Evolutionary conservation across 2,888 invertebrate species (phyloP), one percentile per base, ranked within the genome.

Genomic region (Watsonalla cultraria): DNA sequence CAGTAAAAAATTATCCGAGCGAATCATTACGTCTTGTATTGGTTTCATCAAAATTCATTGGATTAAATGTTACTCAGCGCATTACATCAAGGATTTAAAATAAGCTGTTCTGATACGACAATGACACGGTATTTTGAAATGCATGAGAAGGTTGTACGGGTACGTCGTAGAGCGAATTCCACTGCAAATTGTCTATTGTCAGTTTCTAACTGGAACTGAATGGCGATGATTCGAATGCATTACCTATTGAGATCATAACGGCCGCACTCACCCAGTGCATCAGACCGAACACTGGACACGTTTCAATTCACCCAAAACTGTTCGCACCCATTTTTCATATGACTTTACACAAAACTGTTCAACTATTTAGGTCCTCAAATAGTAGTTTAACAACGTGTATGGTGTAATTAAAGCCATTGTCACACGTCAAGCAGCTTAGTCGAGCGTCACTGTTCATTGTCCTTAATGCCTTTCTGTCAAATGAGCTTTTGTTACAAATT

Each of bases 221-320:
- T 61, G 67, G 57, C 62, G 66, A 71, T 64, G 60, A 62, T 66
- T 67, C 59, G 62, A 71, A 65, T 68, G 66, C 66, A 75, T 75
- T 76, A 72, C 24, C 24, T 24, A 24, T 70, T 58, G 59, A 68
- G 70, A 75, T 76, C 74, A 72, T 65, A 72, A 64, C 58, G 60
- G 55, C 64, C 54, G 66, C 72, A 69, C 67, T 62, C 65, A 58
- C 59, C 58, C 65, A 53, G 65, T 50, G 65, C 60, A 66, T 46
- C 59, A 59, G 57, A 65, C 66, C 71, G 69, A 67, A 58, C 57
- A 64, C 45, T 48, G 47, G 11, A 42, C 42, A 42, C 42, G 42
- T 42, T 42, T 42, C 42, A 42, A 42, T 42, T 42, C 42, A 42
- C 42, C 11, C 42, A 7, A 37, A 42, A 42, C 42, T 42, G 11